These are phyloP conservation scores for Leptarthrus brevirostris DNA, from an alignment of 2,888 invertebrate species.

Conservation along the genomic window DNA sequence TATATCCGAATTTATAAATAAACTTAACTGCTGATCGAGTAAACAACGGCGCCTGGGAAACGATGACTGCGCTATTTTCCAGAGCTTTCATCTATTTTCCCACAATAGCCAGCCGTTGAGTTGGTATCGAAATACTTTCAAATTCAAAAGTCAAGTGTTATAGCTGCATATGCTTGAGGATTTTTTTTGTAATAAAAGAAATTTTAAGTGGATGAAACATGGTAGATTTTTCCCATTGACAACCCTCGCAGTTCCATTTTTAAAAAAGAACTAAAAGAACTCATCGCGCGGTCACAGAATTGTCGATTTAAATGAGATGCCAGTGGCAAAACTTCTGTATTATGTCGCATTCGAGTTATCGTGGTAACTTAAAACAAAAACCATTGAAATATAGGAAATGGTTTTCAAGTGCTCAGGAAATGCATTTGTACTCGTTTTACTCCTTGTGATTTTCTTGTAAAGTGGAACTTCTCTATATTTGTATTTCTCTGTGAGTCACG, in stretches of 20 bases:
- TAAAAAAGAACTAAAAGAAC: constrained; percentile 9
- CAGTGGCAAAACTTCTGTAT: constrained; percentile 16
- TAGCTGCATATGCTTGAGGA: constrained; percentile 16
- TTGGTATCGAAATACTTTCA: background rate
- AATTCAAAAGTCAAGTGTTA: constrained; percentile 37
- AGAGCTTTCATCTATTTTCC: constrained; percentile 30
- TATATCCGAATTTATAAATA: constrained; percentile 27
- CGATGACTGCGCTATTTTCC: background rate
- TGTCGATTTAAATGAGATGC: constrained; percentile 30
- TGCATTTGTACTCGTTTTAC: constrained; percentile 35
- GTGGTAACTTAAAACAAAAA: constrained; percentile 35
- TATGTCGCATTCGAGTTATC: background rate
- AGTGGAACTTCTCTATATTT: background rate
- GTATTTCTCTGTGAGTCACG: background rate
- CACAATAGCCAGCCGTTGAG: background rate
- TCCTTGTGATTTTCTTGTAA: constrained; percentile 11
- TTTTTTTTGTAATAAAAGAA: constrained; percentile 29
- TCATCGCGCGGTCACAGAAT: constrained; percentile 6
- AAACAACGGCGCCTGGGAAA: constrained; percentile 17
- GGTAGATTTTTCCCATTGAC: constrained; percentile 8
- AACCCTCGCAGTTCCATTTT: constrained; percentile 15
- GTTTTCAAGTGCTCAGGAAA: constrained; percentile 46
- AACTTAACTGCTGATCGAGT: background rate
- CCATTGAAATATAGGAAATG: constrained; percentile 39
- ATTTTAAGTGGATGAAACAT: constrained; percentile 43